Percentiles rank a stretch among this genome's conserved stretches.
These are phyloP conservation scores for Acronicta leporina DNA, from an alignment of 2,888 invertebrate species.

Conservation along the genomic window DNA sequence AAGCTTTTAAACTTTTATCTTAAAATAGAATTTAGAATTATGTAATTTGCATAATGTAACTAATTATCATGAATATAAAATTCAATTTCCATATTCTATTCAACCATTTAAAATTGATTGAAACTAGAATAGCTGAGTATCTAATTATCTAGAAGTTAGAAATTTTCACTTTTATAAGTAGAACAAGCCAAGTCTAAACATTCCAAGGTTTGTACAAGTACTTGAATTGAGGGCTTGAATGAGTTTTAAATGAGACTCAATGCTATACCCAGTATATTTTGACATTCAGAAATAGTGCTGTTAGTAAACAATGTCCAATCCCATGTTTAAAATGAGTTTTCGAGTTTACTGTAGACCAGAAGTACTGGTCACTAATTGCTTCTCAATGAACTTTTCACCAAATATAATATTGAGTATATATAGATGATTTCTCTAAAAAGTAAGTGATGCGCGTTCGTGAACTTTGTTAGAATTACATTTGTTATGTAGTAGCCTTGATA, in stretches of 20 bases:
- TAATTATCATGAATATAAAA: background rate
- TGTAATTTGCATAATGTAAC: background rate
- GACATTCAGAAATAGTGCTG: background rate
- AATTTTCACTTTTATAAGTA: conserved; percentile 27
- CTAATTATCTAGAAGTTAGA: conserved; percentile 18
- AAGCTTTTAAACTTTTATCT: background rate
- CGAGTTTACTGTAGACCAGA: background rate
- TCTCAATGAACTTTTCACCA: conserved; percentile 6
- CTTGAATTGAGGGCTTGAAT: conserved; percentile 11
- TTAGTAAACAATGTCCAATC: background rate
- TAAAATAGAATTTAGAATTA: background rate
- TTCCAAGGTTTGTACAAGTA: conserved; percentile 12
- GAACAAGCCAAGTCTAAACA: conserved; percentile 15
- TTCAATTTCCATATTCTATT: background rate
- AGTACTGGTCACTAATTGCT: background rate
- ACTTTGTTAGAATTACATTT: conserved; percentile 6
- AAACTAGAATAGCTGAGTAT: background rate
- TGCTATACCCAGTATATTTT: conserved; percentile 5
- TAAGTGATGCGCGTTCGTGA: background rate
- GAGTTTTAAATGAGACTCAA: conserved; percentile 8
- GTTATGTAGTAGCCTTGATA: conserved; percentile 3
- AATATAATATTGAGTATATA: background rate
- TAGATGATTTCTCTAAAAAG: conserved; percentile 20
- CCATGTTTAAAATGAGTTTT: too few species aligned
- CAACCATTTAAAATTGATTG: conserved; percentile 3